Evolutionary conservation across 2,797 vertebrate genomes (phyloP).

Genomic region (Staurois parvus): DNA sequence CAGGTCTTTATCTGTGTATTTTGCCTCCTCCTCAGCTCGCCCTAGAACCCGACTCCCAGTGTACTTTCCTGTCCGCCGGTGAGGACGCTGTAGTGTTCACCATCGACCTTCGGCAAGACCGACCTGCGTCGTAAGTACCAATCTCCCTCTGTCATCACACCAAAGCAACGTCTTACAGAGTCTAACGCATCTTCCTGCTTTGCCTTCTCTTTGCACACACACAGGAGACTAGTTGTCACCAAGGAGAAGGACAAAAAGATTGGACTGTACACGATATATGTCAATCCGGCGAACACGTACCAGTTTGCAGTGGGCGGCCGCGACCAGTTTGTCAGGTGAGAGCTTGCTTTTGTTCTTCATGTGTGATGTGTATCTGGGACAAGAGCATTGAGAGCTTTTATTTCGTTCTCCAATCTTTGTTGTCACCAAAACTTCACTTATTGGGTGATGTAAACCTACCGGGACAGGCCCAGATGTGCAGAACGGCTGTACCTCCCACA

Average conservation of each 20-base stretch:
- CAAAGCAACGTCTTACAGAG: neutral
- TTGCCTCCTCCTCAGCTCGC: constrained; percentile 82
- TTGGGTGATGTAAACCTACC: no score
- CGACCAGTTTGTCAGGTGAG: constrained; percentile 94
- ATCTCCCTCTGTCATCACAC: neutral
- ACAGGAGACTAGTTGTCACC: constrained; percentile 92
- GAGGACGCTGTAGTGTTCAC: constrained; percentile 96
- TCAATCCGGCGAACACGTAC: constrained; percentile 92
- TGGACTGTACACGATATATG: constrained; percentile 93
- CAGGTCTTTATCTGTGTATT: neutral
- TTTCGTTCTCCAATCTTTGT: no score
- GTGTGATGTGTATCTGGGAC: no score
- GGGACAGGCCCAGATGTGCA: no score
- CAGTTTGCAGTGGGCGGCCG: constrained; percentile 95
- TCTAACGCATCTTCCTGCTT: neutral
- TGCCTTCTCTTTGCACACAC: constrained; percentile 26
- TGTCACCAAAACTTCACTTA: no score
- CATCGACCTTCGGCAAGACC: constrained; percentile 92
- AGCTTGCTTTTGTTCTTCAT: no score
- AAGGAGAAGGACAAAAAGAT: constrained; percentile 97
- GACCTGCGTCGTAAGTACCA: constrained; percentile 90
- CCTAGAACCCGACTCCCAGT: constrained; percentile 94
- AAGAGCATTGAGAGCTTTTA: no score
- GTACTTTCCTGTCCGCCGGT: constrained; percentile 93
- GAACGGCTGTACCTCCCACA: no score